These are phyloP conservation scores for Tupaia chinensis DNA, from an alignment of 2,113 vertebrate genomes.

Conservation along the genomic window DNA sequence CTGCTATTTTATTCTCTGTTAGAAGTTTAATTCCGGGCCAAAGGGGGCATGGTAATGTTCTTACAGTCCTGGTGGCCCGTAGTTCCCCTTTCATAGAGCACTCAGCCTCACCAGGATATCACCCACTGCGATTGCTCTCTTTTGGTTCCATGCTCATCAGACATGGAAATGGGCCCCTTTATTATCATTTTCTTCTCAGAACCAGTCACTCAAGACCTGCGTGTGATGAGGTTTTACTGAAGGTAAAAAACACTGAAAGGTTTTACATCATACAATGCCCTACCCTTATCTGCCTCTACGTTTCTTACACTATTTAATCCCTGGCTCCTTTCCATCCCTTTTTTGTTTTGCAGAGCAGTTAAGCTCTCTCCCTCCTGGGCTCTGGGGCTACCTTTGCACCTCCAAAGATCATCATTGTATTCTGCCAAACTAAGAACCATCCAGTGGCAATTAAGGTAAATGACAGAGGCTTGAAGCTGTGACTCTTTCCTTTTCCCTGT, in stretches of 20 bases:
- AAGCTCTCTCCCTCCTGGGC: not conserved
- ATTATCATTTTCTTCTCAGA: constrained; percentile 7
- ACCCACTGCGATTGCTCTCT: not conserved
- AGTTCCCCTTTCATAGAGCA: not conserved
- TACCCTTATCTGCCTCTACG: not conserved
- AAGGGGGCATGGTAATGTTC: not conserved
- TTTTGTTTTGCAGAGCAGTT: not conserved
- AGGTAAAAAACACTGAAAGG: not conserved
- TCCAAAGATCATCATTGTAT: not conserved
- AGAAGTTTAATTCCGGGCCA: constrained; percentile 44
- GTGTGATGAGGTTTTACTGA: not conserved
- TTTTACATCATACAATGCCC: not conserved
- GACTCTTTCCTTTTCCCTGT: not conserved
- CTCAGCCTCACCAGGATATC: not conserved
- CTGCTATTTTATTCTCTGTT: not conserved
- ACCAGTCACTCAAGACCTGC: not conserved
- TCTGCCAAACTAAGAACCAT: not conserved
- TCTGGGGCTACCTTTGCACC: not conserved
- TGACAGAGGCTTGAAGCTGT: not conserved
- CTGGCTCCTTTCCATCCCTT: not conserved
- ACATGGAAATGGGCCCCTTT: not conserved
- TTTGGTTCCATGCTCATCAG: not conserved
- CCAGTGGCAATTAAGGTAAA: not conserved
- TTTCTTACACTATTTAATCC: not conserved
- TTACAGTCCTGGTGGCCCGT: not conserved